A percentile compares a stretch with the other conserved stretches of the same genome.
Conservation (phyloP, 2,113 vertebrate species). For the Barnardius zonarius region DNA sequence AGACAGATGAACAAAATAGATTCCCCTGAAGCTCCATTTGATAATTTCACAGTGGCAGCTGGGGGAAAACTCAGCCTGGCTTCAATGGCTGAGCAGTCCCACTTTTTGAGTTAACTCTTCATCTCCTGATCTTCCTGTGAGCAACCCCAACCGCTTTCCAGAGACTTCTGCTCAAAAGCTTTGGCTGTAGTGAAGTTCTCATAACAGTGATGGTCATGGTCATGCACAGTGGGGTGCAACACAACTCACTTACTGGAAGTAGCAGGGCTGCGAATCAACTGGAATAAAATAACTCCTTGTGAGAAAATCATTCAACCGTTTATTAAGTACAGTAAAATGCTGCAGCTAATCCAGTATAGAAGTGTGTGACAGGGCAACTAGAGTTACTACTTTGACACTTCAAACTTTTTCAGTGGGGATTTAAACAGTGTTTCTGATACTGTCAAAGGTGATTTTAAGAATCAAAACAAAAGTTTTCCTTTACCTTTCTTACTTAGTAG, state of each 20-base stretch:
- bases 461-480: background rate
- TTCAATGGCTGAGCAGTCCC: background rate
- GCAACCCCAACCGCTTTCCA: background rate
- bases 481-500: slow-evolving; percentile 31
- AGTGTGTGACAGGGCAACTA: background rate
- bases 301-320: background rate
- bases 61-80: background rate
- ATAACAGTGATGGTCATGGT: background rate
- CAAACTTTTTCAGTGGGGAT: background rate
- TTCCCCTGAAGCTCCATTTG: background rate
- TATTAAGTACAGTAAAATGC: background rate
- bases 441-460: background rate
- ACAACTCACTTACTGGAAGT: background rate
- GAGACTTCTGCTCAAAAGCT: background rate
- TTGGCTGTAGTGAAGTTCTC: background rate
- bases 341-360: background rate
- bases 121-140: background rate
- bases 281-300: background rate
- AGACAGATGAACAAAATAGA: background rate
- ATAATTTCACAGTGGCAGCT: background rate
- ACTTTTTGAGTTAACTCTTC: background rate
- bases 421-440: background rate
- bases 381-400: background rate
- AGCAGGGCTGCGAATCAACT: background rate
- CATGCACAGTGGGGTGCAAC: background rate